Base-by-base conservation (phyloP, 2,113 vertebrate genomes). In the Tragelaphus scriptus region DNA sequence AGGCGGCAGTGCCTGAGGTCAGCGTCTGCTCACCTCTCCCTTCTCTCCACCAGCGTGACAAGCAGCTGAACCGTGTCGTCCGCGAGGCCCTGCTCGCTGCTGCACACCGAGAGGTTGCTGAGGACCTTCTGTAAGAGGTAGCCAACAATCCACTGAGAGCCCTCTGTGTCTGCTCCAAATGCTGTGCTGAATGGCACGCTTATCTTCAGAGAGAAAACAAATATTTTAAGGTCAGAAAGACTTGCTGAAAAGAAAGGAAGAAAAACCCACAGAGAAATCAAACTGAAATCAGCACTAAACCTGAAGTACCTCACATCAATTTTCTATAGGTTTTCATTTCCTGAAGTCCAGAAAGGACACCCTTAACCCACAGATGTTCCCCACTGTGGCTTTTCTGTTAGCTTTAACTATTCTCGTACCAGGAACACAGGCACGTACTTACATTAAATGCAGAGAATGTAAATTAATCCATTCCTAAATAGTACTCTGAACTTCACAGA, bases 121-220 rank as follows among this genome's bases (percentile, higher is more conserved):
- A 99, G 99, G 97, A 99, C 99, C 98, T 99, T 99, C 98, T 99
- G 99, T 98, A 99, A 99, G 95, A 99, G 99, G 98, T 99, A 99
- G 98, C 99, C 99, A 98, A 99, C 99, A 98, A 99, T 99, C 99
- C 99, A 99, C 98, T 99, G 99, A 97, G 99, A 99, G 61, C 99
- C 99, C 98, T 99, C 99, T 1, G 99, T 99, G 98, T 99, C 99
- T 13, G 99, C 99, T 80, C 99, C 99, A 98, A 99, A 99, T 13
- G 99, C 99, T 80, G 99, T 99, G 98, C 98, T 99, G 94, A 99
- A 99, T 25, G 99, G 99, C 77, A 99, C 98, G 98, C 99, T 99
- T 99, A 99, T 99, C 99, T 99, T 97, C 98, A 98, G 96, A 98
- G 92, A 98, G 97, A 97, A 92, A 79, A 88, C 7, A 95, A 36